Evolutionary conservation across 2,888 invertebrate species (phyloP).

Genomic region (Thecophora atra): DNA sequence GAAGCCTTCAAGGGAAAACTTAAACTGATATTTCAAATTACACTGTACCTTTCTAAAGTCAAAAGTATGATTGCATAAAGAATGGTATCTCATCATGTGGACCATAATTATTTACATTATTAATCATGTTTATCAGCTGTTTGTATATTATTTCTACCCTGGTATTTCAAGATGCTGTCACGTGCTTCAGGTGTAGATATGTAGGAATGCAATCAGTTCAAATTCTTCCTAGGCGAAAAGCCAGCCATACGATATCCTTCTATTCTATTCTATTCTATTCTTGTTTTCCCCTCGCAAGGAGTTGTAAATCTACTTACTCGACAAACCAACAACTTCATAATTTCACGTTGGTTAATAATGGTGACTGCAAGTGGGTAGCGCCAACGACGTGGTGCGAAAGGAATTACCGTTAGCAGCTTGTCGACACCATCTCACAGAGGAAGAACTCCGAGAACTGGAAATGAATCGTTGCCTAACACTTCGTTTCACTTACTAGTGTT

Average conservation of each 20-base stretch:
- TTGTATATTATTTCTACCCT: too few relatives aligned
- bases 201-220: too few relatives aligned
- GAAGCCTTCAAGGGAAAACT: too few relatives aligned
- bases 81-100: too few relatives aligned
- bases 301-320: not conserved
- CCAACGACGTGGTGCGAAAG: not conserved
- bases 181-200: too few relatives aligned
- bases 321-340: slow-evolving; percentile 24
- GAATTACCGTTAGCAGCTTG: slow-evolving; percentile 22
- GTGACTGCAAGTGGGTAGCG: slow-evolving; percentile 10
- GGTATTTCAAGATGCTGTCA: too few relatives aligned
- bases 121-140: too few relatives aligned
- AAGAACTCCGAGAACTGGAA: not conserved
- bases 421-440: slow-evolving; percentile 15
- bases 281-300: too few relatives aligned
- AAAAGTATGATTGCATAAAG: too few relatives aligned
- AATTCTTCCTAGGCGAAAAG: not conserved
- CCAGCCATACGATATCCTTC: not conserved
- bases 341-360: not conserved
- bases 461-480: not conserved
- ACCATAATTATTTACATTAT: too few relatives aligned
- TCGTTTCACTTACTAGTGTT: slow-evolving; percentile 4
- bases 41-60: too few relatives aligned
- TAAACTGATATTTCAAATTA: too few relatives aligned
- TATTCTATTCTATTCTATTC: not conserved